phyloP scores from a whole-genome alignment of 92 coral and sea anemone species.

The Meandrina meandrites region DNA sequence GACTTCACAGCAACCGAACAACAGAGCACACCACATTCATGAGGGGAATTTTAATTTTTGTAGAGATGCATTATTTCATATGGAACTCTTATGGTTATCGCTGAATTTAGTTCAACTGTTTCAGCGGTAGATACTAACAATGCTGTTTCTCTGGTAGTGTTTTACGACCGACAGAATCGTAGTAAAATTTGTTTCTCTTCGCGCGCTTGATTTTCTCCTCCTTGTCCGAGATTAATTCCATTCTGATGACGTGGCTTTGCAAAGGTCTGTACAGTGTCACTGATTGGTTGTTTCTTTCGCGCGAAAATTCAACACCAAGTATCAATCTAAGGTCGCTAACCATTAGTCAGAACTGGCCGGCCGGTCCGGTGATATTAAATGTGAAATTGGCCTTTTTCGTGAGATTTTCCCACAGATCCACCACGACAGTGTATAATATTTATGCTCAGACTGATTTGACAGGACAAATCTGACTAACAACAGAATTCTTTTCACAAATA shows the following conservation, averaged over 20 bases:
- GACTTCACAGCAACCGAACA: not conserved
- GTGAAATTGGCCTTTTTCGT: too few relatives aligned
- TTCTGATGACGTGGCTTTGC: not conserved
- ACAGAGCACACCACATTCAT: not conserved
- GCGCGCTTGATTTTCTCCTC: too few relatives aligned
- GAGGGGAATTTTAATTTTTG: not conserved
- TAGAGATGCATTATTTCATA: not conserved
- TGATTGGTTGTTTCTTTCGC: not conserved
- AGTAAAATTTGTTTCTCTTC: not conserved
- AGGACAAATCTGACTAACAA: too few relatives aligned
- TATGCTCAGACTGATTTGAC: too few relatives aligned
- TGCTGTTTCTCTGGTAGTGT: not conserved
- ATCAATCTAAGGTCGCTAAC: too few relatives aligned
- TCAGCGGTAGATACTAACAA: not conserved
- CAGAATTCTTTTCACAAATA: too few relatives aligned
- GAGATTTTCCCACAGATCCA: too few relatives aligned
- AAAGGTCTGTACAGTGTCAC: not conserved
- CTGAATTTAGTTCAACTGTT: not conserved
- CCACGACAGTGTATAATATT: too few relatives aligned
- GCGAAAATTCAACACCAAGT: not conserved
- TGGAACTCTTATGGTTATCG: not conserved
- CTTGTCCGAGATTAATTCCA: too few relatives aligned
- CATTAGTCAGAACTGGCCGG: too few relatives aligned
- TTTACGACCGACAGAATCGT: not conserved
- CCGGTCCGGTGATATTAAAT: too few relatives aligned